Evolutionary conservation across 1,140 invertebrate genomes (phyloP), one percentile per base, ranked within the genome.

Genomic region (Triops longicaudatus): DNA sequence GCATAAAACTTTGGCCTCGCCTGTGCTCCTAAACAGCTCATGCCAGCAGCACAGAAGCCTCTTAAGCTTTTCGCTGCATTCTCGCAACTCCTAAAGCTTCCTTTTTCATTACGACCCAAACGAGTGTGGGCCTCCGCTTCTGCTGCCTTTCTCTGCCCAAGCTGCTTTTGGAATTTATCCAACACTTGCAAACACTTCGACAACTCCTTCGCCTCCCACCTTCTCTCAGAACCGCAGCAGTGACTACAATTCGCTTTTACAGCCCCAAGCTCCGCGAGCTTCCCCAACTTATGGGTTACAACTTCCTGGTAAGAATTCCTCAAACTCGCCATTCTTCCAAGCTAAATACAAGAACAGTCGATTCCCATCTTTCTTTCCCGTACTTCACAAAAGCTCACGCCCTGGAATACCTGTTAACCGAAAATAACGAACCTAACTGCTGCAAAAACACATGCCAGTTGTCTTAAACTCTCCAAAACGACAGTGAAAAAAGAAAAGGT

Each of bases 401-500:
- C 31, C 31, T 37, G 2, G 7, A 37, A 37, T 37, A 37, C 31
- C 7, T 37, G 31, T 7, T 37, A 7, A 37, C 31, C 31, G 31
- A 37, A 37, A 37, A 37, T 37, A 37, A 37, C 31, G 7, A 37
- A 2, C 31, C 2, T 37, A 37, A 37, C 31, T 37, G 2, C 31
- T 7, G 31, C 31, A 37, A 37, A 7, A 37, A 2, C 31, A 37
- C 31, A 37, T 37, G 2, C 31, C 31, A 37, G 31, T 37, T 37
- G 31, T 7, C 31, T 37, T 37, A 37, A 37, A 37, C 31, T 2
- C 7, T 2, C 7, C 31, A 37, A n/a, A n/a, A n/a, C n/a, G 77
- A 74, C 26, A 73, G 44, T 75, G 22, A 43, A 41, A 72, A 43
- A 22, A 72, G 41, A 72, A 73, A 73, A 78, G 78, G 72, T 63